These are phyloP conservation scores for Aethina tumida DNA, from an alignment of 1,140 invertebrate species.

Conservation along the genomic window DNA sequence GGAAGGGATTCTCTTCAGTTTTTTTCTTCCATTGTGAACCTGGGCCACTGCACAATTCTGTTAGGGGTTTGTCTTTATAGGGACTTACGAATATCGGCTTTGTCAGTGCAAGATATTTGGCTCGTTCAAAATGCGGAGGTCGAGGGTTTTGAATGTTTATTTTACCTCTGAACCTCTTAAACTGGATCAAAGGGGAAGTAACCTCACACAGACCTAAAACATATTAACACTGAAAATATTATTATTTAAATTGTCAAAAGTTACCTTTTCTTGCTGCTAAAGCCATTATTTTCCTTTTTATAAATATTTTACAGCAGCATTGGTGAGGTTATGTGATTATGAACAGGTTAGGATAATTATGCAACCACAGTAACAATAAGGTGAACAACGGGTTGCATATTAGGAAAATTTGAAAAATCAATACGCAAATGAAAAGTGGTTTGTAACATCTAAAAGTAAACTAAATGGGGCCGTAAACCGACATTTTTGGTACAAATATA, in stretches of 20 bases:
- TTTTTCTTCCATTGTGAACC: constrained; percentile 14
- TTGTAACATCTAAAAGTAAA: no score
- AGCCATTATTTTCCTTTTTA: constrained; percentile 15
- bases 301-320: no score
- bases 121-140: constrained; percentile 52
- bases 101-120: constrained; percentile 48
- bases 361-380: no score
- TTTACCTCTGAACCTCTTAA: constrained; percentile 55
- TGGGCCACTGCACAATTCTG: constrained; percentile 33
- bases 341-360: no score
- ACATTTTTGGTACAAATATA: no score
- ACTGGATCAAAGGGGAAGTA: constrained; percentile 33
- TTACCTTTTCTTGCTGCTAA: constrained; percentile 10
- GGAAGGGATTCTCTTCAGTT: constrained; percentile 48
- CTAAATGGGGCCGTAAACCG: no score
- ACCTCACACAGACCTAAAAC: no score
- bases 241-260: neutral
- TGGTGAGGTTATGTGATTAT: no score
- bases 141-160: constrained; percentile 65
- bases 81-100: constrained; percentile 46
- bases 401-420: no score
- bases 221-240: constrained; percentile 22
- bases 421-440: no score
- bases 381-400: no score
- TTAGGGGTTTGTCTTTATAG: constrained; percentile 25